phyloP scores from a whole-genome alignment of 2,113 vertebrate species.

The Cygnus buccinator region DNA sequence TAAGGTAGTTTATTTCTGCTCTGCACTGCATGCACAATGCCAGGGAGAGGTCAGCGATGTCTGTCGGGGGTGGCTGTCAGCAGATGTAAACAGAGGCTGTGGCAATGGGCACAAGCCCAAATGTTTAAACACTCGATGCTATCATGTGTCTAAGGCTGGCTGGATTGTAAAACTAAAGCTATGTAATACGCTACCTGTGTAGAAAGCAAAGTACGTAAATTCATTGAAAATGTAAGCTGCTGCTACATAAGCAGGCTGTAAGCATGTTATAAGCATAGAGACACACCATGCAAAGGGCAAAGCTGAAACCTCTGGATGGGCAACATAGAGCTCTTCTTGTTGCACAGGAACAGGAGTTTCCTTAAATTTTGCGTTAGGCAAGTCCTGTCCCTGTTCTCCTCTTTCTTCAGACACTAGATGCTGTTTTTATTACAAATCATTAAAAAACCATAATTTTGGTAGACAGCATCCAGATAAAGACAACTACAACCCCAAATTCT shows the following conservation, averaged over 20 bases:
- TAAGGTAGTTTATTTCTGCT: background rate
- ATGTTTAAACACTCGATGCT: fast-evolving
- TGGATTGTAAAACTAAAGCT: background rate
- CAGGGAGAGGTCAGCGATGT: background rate
- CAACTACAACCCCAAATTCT: background rate
- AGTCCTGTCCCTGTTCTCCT: background rate
- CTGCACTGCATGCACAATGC: fast-evolving
- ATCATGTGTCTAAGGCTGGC: fast-evolving
- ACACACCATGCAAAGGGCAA: background rate
- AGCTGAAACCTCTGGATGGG: fast-evolving
- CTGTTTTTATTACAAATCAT: background rate
- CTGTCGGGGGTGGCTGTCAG: background rate
- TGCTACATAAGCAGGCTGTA: background rate
- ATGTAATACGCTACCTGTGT: background rate
- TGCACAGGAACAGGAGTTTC: background rate
- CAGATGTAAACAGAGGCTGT: background rate
- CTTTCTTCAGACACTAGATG: background rate
- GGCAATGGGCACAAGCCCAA: background rate
- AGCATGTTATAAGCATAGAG: fast-evolving
- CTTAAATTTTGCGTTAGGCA: background rate
- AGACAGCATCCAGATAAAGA: background rate
- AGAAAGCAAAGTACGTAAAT: background rate
- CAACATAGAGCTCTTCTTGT: background rate
- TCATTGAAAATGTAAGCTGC: background rate
- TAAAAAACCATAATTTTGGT: background rate